A percentile compares a stretch with the other conserved stretches of the same genome.
Evolutionary conservation across 2,113 vertebrate genomes (phyloP).

Genomic region (Alligator mississippiensis): DNA sequence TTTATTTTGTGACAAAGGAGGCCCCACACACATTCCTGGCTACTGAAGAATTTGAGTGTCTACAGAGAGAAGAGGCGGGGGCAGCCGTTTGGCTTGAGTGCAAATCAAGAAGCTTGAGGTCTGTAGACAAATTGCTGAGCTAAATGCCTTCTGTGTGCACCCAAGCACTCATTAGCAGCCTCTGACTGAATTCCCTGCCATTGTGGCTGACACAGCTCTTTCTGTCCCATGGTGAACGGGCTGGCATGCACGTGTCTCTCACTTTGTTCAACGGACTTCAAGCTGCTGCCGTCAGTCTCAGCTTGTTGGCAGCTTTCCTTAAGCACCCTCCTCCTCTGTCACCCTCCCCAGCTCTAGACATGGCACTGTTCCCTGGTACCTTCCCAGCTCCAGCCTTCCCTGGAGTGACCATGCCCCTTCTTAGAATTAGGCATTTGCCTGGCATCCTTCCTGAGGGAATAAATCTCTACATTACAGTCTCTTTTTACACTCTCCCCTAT

Average conservation of each 20-base stretch:
- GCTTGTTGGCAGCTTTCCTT: rapidly evolving
- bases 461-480: neutral
- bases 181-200: slow-evolving; percentile 9
- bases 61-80: neutral
- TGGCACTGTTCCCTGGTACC: neutral
- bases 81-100: neutral
- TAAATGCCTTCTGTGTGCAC: slow-evolving; percentile 31
- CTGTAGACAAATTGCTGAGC: neutral
- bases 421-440: neutral
- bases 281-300: neutral
- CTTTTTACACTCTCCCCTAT: neutral
- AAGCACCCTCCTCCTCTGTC: neutral
- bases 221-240: neutral
- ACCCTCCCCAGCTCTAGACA: neutral
- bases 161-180: neutral
- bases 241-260: neutral
- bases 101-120: slow-evolving; percentile 3
- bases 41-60: neutral
- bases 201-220: neutral
- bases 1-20: neutral
- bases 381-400: neutral
- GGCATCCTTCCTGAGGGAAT: neutral
- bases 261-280: neutral
- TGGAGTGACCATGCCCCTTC: neutral
- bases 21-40: slow-evolving; percentile 15